Evolutionary conservation across 2,888 invertebrate species (phyloP).

Genomic region (Ophion ellenae): DNA sequence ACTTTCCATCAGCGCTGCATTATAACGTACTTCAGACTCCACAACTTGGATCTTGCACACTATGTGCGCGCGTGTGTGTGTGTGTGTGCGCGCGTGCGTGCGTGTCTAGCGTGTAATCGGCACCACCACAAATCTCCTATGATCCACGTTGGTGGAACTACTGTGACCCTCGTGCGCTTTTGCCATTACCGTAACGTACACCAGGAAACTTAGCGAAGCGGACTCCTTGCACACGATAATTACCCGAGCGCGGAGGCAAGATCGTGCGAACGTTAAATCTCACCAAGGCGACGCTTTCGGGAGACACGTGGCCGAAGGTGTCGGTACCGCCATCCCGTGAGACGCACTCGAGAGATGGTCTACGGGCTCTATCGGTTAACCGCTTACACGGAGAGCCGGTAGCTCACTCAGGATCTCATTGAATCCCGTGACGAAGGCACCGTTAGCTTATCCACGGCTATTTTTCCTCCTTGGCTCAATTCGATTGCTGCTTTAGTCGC

Average conservation of each 20-base stretch:
- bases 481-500: too few species aligned
- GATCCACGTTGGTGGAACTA: conserved; percentile 11
- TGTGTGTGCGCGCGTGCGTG: background rate
- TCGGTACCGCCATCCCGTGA: too few species aligned
- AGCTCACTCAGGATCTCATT: background rate
- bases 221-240: conserved; percentile 38
- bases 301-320: background rate
- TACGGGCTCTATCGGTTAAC: too few species aligned
- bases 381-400: too few species aligned
- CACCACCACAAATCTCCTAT: conserved; percentile 27
- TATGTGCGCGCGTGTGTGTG: background rate
- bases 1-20: conserved; percentile 49
- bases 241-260: conserved; percentile 3
- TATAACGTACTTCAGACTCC: conserved; percentile 50
- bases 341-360: too few species aligned
- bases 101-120: conserved; percentile 17
- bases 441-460: too few species aligned
- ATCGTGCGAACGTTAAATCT: background rate
- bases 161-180: conserved; percentile 3
- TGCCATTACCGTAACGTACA: conserved; percentile 26
- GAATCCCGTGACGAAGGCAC: too few species aligned
- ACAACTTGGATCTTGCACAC: background rate
- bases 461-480: too few species aligned
- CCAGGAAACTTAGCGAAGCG: conserved; percentile 15
- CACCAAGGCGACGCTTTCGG: background rate